A percentile compares a stretch with the other conserved stretches of the same genome.
phyloP scores from a whole-genome alignment of 2,113 vertebrate species.

The Cyanoramphus novaezelandiae region DNA sequence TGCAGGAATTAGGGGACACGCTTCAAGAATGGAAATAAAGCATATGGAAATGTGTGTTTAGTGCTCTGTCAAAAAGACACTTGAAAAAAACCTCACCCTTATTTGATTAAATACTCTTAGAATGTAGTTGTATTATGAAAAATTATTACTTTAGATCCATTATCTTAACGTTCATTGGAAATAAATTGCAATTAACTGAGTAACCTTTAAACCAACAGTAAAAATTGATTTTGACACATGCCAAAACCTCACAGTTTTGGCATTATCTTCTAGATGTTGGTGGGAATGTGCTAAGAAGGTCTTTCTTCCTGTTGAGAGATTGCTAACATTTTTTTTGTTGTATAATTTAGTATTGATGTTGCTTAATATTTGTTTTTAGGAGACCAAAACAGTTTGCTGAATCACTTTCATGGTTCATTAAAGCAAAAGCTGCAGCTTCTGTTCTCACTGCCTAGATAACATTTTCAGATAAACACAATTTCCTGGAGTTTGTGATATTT shows the following conservation, averaged over 20 bases:
- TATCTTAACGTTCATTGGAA: slow-evolving; percentile 39
- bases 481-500: slow-evolving; percentile 44
- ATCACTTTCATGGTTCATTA: slow-evolving; percentile 67
- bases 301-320: slow-evolving; percentile 9
- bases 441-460: slow-evolving; percentile 60
- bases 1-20: slow-evolving; percentile 41
- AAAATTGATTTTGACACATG: background rate
- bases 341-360: slow-evolving; percentile 33
- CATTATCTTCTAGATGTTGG: background rate
- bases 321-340: background rate
- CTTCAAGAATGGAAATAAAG: slow-evolving; percentile 34
- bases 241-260: background rate
- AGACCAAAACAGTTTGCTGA: slow-evolving; percentile 65
- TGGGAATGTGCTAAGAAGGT: background rate
- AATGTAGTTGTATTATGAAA: background rate
- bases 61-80: slow-evolving; percentile 6
- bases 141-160: background rate
- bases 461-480: slow-evolving; percentile 61
- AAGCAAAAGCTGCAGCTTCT: slow-evolving; percentile 66
- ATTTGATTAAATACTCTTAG: slow-evolving; percentile 28
- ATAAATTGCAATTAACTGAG: slow-evolving; percentile 34
- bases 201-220: slow-evolving; percentile 29
- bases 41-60: background rate
- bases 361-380: slow-evolving; percentile 64
- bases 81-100: background rate